phyloP scores from a whole-genome alignment of 2,797 vertebrate genomes.

The Sebastes diploproa region DNA sequence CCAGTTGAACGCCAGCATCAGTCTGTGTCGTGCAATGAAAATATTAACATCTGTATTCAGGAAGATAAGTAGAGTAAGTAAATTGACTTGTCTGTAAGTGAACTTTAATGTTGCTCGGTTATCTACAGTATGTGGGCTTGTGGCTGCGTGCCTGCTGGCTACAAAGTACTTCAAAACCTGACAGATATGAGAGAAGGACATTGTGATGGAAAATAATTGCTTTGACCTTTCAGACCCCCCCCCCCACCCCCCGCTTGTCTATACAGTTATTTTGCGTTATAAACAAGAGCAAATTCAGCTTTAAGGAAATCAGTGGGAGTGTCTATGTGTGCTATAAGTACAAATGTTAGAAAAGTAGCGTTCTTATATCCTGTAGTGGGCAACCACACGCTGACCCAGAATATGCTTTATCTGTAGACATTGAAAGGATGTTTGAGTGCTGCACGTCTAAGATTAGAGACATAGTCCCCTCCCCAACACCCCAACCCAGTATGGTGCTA shows the following conservation, averaged over 20 bases:
- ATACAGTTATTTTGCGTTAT: slow-evolving; percentile 21
- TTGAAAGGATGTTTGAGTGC: slow-evolving; percentile 61
- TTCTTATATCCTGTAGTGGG: slow-evolving; percentile 42
- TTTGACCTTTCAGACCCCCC: slow-evolving; percentile 19
- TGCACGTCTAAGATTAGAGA: slow-evolving; percentile 74
- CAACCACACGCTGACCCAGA: slow-evolving; percentile 42
- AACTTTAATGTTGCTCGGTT: slow-evolving; percentile 2
- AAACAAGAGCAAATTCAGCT: slow-evolving; percentile 1
- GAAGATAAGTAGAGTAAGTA: background rate
- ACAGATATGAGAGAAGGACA: slow-evolving; percentile 17
- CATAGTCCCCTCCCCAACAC: slow-evolving; percentile 42
- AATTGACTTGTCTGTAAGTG: background rate
- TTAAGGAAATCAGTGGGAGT: background rate
- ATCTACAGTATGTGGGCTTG: background rate
- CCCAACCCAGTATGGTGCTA: slow-evolving; percentile 22
- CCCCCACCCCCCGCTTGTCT: background rate
- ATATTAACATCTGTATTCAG: background rate
- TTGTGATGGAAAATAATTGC: slow-evolving; percentile 39
- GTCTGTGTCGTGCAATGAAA: background rate
- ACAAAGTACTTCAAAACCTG: slow-evolving; percentile 18
- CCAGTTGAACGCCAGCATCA: background rate
- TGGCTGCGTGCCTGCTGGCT: slow-evolving; percentile 9
- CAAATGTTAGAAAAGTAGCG: background rate
- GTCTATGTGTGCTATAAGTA: background rate
- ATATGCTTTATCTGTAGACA: slow-evolving; percentile 65